Base-by-base conservation (phyloP, 2,888 invertebrate species). In the Arenicola marina region DNA sequence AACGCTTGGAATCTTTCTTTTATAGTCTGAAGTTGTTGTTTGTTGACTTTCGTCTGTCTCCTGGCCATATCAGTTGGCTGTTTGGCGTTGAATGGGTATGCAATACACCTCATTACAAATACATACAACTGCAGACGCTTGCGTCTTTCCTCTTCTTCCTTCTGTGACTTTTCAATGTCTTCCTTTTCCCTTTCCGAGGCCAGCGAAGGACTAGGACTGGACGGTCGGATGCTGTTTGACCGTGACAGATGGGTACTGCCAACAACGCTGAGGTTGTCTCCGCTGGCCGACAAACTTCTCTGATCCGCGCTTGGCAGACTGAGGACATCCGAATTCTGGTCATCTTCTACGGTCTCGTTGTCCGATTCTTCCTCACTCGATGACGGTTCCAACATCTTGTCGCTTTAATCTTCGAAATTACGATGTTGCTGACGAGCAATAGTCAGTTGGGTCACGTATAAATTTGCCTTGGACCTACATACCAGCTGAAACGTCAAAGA, bases 81-180 rank as follows among this genome's bases (percentile, higher is more conserved):
- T 85, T 99, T 99, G 15, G 97, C 96, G 86, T 98, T 99, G 87
- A 99, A 99, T 4, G 98, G 98, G 86, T 99, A 98, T 4, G 99
- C 95, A 79, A 97, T 90, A 85, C 97, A 96, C 81, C 98, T 88
- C 71, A 97, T 95, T 71, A 99, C 93, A 84, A 99, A 99, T 71
- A 99, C 98, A 85, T 99, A 99, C 45, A 99, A 86, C 83, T 99
- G 99, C 63, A 99, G 89, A 66, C 94, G 89, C 66, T 91, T 89
- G 83, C 97, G 97, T 69, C 96, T 89, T 77, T 97, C 95, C 80
- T 97, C 97, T 84, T 99, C 97, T 81, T 97, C 91, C 67, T 93
- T 90, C 82, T 97, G 97, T 75, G 95, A 93, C 81, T 92, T 93
- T 78, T 95, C 95, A 89, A 77, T 73, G 33, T 63, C 61, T 32